These are phyloP conservation scores for Lasiurus borealis DNA, from an alignment of 2,113 vertebrate genomes.

Conservation along the genomic window DNA sequence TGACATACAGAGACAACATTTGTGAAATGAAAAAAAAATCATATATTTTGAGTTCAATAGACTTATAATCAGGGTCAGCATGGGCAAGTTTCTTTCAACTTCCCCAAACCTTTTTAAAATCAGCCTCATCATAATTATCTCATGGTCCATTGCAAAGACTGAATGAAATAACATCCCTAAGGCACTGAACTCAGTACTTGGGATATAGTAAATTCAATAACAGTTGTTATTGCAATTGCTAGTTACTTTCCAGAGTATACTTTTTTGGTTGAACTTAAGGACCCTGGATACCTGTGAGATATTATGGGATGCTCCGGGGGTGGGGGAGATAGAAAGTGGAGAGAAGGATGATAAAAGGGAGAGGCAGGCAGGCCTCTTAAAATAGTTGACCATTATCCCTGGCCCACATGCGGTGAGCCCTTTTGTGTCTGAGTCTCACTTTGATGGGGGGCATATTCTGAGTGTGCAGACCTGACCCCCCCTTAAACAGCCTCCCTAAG, in stretches of 20 bases:
- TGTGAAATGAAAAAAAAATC: not conserved
- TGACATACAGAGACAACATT: not conserved
- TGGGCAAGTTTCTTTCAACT: not conserved
- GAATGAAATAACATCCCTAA: not conserved
- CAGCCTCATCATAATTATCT: not conserved
- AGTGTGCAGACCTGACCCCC: not conserved
- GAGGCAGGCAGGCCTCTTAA: not conserved
- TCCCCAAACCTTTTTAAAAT: not conserved
- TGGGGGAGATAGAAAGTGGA: not conserved
- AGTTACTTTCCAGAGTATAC: not conserved
- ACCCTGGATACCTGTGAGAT: not conserved
- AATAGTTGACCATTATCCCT: not conserved
- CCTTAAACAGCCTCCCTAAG: not conserved
- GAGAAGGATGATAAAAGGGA: not conserved
- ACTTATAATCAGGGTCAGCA: not conserved
- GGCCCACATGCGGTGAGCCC: not conserved
- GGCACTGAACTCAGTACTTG: not conserved
- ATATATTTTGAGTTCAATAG: conserved; percentile 29
- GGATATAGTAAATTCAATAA: not conserved
- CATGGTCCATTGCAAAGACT: not conserved
- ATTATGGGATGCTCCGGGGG: not conserved
- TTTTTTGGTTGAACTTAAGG: not conserved
- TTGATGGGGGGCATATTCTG: not conserved
- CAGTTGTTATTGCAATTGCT: not conserved
- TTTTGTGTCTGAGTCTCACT: not conserved